Evolutionary conservation across 2,888 invertebrate genomes (phyloP), one percentile per base, ranked within the genome.

Genomic region (Carcina quercana): DNA sequence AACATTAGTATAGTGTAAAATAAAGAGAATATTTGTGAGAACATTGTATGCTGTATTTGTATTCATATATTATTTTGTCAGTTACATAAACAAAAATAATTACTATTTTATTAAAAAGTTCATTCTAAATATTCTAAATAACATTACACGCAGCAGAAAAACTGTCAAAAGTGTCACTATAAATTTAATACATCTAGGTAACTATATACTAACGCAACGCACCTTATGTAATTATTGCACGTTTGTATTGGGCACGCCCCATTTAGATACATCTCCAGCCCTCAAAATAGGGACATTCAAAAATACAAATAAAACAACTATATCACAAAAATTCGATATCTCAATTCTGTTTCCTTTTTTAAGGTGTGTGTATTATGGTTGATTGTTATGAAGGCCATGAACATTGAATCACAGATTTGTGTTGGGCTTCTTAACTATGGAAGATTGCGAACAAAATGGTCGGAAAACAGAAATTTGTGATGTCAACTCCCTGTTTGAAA

Each of bases 1-100:
- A n/a, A n/a, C 8, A 20, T 5, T 5, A 2, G 20, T 20, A 20
- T 20, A n/a, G 8, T 7, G 12, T 12, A 11, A 19, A 28, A 10
- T 4, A 27, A 38, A 32, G 47, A 44, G 50, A 47, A 46, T 49
- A 42, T 39, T 30, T 56, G 51, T 56, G 58, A 68, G 62, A 71
- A 73, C 63, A 59, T 63, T 60, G 55, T 46, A 59, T 61, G 60
- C 67, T 61, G 53, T 57, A 66, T 63, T 57, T 67, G 63, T 62
- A 59, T 56, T 65, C 54, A 72, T 74, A 72, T 72, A 75, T 73
- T 75, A 70, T 65, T 63, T 66, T 70, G 70, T 71, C 59, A 57
- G 60, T 66, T 70, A 74, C 71, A 76, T 72, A 72, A 73, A 74
- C 71, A 76, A 72, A 72, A 73, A 72, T 24, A 50, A 70, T 62